These are phyloP conservation scores for Daubentonia madagascariensis DNA, from an alignment of 2,113 vertebrate genomes.

Conservation along the genomic window DNA sequence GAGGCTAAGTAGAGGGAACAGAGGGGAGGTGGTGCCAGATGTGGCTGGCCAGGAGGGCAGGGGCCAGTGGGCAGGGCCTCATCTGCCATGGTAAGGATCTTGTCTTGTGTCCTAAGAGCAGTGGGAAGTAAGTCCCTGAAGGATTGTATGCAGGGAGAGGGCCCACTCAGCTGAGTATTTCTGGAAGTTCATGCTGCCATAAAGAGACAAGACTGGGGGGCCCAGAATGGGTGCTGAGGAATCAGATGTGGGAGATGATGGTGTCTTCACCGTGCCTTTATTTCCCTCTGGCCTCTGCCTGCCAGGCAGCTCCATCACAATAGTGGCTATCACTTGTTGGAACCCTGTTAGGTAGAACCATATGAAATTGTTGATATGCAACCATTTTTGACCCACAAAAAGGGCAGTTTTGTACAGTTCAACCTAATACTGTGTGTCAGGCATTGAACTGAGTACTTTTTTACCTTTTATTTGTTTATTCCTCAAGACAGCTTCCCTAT, in stretches of 20 bases:
- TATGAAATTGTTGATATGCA: background rate
- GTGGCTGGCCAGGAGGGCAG: background rate
- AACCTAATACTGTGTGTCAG: background rate
- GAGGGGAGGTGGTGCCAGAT: background rate
- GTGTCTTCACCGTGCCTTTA: background rate
- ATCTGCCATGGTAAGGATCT: background rate
- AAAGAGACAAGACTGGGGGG: background rate
- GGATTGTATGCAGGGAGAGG: no score
- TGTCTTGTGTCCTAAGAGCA: background rate
- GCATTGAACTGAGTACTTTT: background rate
- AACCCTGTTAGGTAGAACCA: background rate
- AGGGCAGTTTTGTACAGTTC: background rate
- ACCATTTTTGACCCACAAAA: background rate
- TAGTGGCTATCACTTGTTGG: background rate
- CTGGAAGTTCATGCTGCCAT: background rate
- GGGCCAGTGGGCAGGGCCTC: background rate
- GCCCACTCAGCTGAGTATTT: background rate
- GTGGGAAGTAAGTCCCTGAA: background rate
- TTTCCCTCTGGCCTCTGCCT: background rate
- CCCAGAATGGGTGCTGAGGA: no score
- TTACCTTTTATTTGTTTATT: background rate
- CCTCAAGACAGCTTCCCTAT: background rate
- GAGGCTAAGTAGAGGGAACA: background rate
- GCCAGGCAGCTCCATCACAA: background rate
- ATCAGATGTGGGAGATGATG: background rate